These are phyloP conservation scores for Leuciscus waleckii DNA, from an alignment of 2,797 vertebrate species.

Conservation along the genomic window DNA sequence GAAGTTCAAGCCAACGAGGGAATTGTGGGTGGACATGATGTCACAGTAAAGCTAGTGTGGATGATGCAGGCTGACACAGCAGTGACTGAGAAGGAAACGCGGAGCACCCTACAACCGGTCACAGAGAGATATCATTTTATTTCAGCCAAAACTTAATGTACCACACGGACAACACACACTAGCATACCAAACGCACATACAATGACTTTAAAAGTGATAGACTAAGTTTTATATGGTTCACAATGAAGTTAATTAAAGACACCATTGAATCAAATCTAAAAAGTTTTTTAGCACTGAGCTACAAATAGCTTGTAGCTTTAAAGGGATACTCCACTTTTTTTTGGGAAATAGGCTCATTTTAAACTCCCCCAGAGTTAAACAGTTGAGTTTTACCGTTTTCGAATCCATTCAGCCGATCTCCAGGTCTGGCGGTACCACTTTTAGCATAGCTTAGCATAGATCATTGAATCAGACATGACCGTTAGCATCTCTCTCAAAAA, in stretches of 20 bases:
- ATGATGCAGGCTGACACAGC: slow-evolving; percentile 35
- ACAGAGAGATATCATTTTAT: not conserved
- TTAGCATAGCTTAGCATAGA: too few relatives aligned
- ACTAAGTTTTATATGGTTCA: not conserved
- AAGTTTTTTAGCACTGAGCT: too few relatives aligned
- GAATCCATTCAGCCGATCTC: too few relatives aligned
- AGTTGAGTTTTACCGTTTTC: too few relatives aligned
- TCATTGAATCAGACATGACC: too few relatives aligned
- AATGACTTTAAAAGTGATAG: not conserved
- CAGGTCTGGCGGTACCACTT: too few relatives aligned
- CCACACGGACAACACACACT: not conserved
- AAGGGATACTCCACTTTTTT: too few relatives aligned
- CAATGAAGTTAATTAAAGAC: not conserved
- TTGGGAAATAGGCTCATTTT: too few relatives aligned
- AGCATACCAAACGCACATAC: not conserved
- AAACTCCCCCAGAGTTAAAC: too few relatives aligned
- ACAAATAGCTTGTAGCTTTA: not conserved
- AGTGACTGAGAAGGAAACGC: slow-evolving; percentile 4
- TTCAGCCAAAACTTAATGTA: not conserved
- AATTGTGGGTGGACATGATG: slow-evolving; percentile 49
- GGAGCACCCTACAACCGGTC: not conserved
- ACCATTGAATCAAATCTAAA: not conserved
- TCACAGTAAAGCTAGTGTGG: slow-evolving; percentile 47
- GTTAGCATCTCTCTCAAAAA: too few relatives aligned
- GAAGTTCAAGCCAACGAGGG: slow-evolving; percentile 43